Evolutionary conservation across 1,140 invertebrate species (phyloP), one percentile per base, ranked within the genome.

Genomic region (Drosophila ambigua): DNA sequence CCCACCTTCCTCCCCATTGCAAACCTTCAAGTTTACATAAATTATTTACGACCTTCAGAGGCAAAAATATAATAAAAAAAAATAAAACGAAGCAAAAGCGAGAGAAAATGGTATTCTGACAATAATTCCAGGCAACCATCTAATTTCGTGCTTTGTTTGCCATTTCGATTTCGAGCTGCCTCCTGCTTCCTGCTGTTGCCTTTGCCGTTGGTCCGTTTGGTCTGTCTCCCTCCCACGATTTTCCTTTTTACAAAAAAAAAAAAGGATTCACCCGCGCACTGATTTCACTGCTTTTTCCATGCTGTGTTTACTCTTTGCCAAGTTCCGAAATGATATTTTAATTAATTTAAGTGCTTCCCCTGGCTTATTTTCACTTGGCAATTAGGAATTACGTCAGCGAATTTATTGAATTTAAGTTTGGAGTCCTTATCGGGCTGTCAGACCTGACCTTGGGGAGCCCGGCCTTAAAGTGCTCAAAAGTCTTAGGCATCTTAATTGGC

Each of bases 301-400:
- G 35, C 35, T 51, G 54, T 67, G 63, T 57, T 69, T 76, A 53
- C 72, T 54, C 67, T 80, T 66, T 67, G 49, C 53, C 53, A 74
- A 75, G 43, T 82, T 72, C 64, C 68, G 48, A 54, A 61, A 59
- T 61, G 41, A 51, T 57, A 77, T 84, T 84, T 85, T 85, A 85
- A 85, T 85, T 85, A 85, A 85, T 85, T 85, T 68, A 85, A 85
- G 79, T 88, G 83, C 82, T 85, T 85, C 61, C 57, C 78, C 72
- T 65, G 65, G 78, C 72, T 87, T 82, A 78, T 82, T 87, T 82
- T 50, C 78, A 61, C 74, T 65, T 62, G 52, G 44, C 82, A 78
- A 88, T 88, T 82, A 72, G 55, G 50, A 49, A 52, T 82, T 88
- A 54, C 79, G 83, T 82, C 82, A 82, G 74, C 75, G 66, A 74